A percentile compares a stretch with the other conserved stretches of the same genome.
Evolutionary conservation across 2,113 vertebrate genomes (phyloP).

Genomic region (Phrynosoma blainvillii): DNA sequence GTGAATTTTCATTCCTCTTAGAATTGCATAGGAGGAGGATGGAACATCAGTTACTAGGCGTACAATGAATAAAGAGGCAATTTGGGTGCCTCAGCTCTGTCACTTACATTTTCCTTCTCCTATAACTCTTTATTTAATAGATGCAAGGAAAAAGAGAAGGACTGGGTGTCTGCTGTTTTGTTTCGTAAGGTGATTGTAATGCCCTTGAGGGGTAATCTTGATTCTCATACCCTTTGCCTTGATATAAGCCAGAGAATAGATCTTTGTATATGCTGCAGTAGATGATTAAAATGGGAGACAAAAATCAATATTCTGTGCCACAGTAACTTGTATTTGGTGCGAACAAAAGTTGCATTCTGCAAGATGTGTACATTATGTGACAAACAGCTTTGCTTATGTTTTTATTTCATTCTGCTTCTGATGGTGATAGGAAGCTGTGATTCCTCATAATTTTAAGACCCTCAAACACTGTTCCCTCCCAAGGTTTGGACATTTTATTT

Average conservation of each 20-base stretch:
- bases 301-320: not conserved
- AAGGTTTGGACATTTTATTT: not conserved
- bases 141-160: slow-evolving; percentile 46
- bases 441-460: too few relatives aligned
- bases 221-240: slow-evolving; percentile 43
- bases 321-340: not conserved
- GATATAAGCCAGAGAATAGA: slow-evolving; percentile 1
- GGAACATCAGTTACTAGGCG: slow-evolving; percentile 48
- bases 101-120: slow-evolving; percentile 50
- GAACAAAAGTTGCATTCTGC: not conserved
- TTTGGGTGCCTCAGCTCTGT: slow-evolving; percentile 50
- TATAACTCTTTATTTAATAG: slow-evolving; percentile 32
- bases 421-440: not conserved
- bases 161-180: slow-evolving; percentile 46
- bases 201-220: slow-evolving; percentile 49
- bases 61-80: slow-evolving; percentile 49
- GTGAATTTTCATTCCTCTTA: slow-evolving; percentile 38
- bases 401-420: not conserved
- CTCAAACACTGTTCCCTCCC: too few relatives aligned
- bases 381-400: not conserved
- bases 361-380: not conserved
- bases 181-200: slow-evolving; percentile 57
- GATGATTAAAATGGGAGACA: not conserved
- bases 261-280: not conserved
- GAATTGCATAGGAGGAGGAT: slow-evolving; percentile 7